Conservation (phyloP, 2,113 vertebrate species). For the Oreamnos americanus region DNA sequence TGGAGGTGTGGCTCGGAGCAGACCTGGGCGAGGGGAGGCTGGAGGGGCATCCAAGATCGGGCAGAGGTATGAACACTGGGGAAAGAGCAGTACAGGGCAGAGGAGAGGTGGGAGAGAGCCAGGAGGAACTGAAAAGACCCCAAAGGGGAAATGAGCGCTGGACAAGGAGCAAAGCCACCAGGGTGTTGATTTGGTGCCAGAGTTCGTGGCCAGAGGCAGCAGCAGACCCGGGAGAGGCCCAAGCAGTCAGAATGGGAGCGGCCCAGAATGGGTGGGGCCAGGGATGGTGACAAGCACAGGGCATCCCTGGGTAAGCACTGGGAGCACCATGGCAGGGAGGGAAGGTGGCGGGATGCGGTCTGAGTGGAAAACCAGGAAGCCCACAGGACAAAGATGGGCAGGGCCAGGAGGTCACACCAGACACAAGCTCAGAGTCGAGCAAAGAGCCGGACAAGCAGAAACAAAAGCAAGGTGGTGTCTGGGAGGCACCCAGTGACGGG, state of each 20-base stretch:
- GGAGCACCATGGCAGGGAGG: not conserved
- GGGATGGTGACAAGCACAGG: not conserved
- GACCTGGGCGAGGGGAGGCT: not conserved
- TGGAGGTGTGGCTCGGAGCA: not conserved
- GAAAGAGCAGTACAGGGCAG: not conserved
- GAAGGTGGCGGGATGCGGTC: too few relatives aligned
- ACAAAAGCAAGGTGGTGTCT: not conserved
- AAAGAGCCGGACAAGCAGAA: not conserved
- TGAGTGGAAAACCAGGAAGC: not conserved
- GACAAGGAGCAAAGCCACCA: not conserved
- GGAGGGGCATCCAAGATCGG: not conserved
- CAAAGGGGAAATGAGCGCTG: not conserved
- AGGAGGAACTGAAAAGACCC: not conserved
- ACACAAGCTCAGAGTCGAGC: not conserved
- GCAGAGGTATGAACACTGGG: not conserved
- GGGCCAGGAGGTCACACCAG: not conserved
- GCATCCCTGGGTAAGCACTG: not conserved
- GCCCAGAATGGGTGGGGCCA: too few relatives aligned
- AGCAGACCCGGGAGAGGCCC: not conserved
- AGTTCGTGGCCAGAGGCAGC: not conserved
- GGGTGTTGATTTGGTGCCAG: not conserved
- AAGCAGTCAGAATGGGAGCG: not conserved
- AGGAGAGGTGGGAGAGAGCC: not conserved
- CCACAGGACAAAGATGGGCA: not conserved
- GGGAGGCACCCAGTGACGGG: not conserved